A percentile compares a stretch with the other conserved stretches of the same genome.
phyloP scores from a whole-genome alignment of 1,140 invertebrate species.

The Aphaenogaster floridana region DNA sequence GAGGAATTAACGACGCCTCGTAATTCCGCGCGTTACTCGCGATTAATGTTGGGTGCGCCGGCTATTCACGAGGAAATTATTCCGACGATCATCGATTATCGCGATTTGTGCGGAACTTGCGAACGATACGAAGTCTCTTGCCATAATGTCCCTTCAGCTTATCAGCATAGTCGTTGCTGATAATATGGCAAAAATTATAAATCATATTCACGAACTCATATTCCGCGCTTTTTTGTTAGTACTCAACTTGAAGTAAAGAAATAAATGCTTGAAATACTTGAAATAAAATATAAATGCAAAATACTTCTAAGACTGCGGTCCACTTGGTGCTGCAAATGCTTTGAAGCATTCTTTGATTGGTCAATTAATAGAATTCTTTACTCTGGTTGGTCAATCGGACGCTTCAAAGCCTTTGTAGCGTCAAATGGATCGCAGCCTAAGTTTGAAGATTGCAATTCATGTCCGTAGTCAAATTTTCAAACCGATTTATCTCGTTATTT shows the following conservation, averaged over 20 bases:
- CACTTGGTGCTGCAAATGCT: no score
- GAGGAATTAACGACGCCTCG: constrained; percentile 31
- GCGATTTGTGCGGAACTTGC: background rate
- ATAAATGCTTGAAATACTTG: no score
- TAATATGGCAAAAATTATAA: background rate
- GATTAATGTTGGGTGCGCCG: constrained; percentile 26
- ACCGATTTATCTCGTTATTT: background rate
- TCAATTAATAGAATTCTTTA: no score
- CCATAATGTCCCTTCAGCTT: background rate
- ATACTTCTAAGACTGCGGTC: background rate
- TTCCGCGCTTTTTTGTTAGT: background rate
- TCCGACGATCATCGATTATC: constrained; percentile 11
- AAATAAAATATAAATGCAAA: background rate
- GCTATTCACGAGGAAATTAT: constrained; percentile 30
- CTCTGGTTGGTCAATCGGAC: no score
- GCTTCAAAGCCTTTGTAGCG: no score
- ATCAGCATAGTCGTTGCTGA: background rate
- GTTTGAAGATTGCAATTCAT: background rate
- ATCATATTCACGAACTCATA: background rate
- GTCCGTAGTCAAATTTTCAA: background rate
- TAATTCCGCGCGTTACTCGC: background rate
- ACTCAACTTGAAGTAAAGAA: background rate
- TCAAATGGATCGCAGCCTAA: background rate
- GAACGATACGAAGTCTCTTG: background rate
- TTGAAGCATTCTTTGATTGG: no score